Evolutionary conservation across 2,113 vertebrate species (phyloP).

Genomic region (Diadophis punctatus): DNA sequence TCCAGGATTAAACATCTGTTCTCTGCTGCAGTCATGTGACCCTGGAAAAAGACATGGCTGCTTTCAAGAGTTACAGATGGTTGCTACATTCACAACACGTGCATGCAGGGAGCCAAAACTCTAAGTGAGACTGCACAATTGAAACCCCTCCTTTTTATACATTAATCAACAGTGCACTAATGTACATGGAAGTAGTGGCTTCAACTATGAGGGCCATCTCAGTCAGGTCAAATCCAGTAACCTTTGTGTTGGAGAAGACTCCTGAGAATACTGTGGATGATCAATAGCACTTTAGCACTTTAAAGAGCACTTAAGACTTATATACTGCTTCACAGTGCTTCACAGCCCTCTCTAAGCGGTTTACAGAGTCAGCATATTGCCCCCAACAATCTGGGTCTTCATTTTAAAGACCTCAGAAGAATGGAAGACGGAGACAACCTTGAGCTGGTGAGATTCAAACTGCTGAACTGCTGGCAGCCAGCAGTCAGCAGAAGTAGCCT

Average conservation of each 20-base stretch:
- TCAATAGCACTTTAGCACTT: too few relatives aligned
- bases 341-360: too few relatives aligned
- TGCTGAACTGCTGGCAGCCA: too few relatives aligned
- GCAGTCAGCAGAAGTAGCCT: too few relatives aligned
- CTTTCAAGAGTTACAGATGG: background rate
- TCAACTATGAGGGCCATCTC: background rate
- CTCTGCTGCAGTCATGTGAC: background rate
- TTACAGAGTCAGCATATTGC: too few relatives aligned
- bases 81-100: background rate
- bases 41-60: background rate
- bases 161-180: background rate
- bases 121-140: background rate
- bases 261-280: background rate
- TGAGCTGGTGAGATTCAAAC: too few relatives aligned
- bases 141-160: background rate
- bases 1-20: background rate
- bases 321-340: too few relatives aligned
- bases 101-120: background rate
- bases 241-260: background rate
- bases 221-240: background rate
- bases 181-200: background rate
- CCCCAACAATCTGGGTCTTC: too few relatives aligned
- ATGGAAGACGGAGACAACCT: too few relatives aligned
- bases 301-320: too few relatives aligned
- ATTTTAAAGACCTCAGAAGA: too few relatives aligned